Base-by-base conservation (phyloP, 1,140 invertebrate species). In the Tachypleus tridentatus region DNA sequence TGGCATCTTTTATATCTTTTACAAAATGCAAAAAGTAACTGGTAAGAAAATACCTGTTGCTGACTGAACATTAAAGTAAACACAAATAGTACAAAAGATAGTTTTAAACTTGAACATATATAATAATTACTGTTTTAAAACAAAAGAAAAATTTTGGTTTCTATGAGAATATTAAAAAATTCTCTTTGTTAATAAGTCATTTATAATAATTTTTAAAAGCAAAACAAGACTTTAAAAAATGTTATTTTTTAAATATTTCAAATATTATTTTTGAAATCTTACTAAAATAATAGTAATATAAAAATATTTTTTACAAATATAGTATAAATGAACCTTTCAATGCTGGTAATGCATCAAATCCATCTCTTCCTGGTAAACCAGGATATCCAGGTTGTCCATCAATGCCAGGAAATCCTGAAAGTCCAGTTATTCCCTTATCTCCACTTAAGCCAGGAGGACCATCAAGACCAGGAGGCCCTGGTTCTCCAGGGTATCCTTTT, bases 291-390 rank as follows among this genome's bases (percentile, higher is more conserved):
- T n/a, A 61, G 61, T 49, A 52, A 51, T 66, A 57, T 66, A 50
- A 61, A 61, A 10, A 61, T 69, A 4, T 60, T 53, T 51, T 73
- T 74, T 50, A 64, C 4, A 8, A 49, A 51, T 1, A 61, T 61
- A 5, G 29, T 6, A 4, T 29, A 29, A 29, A 29, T 29, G 63
- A 59, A 8, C 66, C 66, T 57, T 51, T 64, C 50, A 63, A 58
- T 47, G 62, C 66, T 4, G 62, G 52, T 47, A 8, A 2, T 48
- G 62, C 66, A 49, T 61, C 57, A 4, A 58, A 51, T n/a, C 58
- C 66, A 54, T 67, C 79, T 58, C 77, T 74, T 58, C 86, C 87
- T 62, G 78, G 76, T 61, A 76, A 79, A 68, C 87, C 77, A 50
- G 74, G 72, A n/a, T 58, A 50, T 70, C 75, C 72, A 69, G 76